Conservation (phyloP, 2,888 invertebrate genomes). For the Conchocele bisecta region DNA sequence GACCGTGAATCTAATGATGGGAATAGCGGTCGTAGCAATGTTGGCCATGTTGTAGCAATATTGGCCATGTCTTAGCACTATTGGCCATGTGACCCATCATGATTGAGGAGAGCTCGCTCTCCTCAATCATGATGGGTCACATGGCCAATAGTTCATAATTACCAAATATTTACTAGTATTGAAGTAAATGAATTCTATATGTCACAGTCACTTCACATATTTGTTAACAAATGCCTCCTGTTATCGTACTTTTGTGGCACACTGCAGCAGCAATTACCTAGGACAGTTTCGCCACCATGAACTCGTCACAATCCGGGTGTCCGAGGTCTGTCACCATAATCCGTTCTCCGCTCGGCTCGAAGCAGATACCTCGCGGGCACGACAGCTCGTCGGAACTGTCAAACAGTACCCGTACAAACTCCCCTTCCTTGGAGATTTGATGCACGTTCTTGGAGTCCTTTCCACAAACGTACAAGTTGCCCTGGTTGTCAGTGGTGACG, state of each 20-base stretch:
- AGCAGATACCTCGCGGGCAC: conserved; percentile 44
- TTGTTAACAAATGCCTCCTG: background rate
- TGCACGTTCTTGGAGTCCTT: conserved; percentile 55
- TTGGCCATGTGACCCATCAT: no score
- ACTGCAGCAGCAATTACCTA: no score
- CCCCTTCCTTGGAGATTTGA: conserved; percentile 39
- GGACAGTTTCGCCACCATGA: conserved; percentile 31
- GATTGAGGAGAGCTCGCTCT: no score
- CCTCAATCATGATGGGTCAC: no score
- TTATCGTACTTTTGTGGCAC: background rate
- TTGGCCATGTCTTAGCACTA: no score
- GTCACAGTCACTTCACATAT: no score
- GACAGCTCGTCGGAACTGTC: conserved; percentile 15
- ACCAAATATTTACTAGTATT: no score
- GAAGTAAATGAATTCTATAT: no score
- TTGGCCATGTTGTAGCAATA: no score
- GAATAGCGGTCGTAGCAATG: no score
- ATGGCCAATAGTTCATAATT: no score
- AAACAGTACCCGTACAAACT: conserved; percentile 38
- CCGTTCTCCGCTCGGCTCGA: conserved; percentile 39
- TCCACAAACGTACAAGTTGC: conserved; percentile 52
- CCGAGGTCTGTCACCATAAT: conserved; percentile 43
- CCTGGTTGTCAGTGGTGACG: conserved; percentile 42
- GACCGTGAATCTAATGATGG: no score
- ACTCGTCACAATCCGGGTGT: conserved; percentile 36